A percentile compares a stretch with the other conserved stretches of the same genome.
Conservation (phyloP, 92 coral and sea anemone species). For the Bergia sp. region DNA sequence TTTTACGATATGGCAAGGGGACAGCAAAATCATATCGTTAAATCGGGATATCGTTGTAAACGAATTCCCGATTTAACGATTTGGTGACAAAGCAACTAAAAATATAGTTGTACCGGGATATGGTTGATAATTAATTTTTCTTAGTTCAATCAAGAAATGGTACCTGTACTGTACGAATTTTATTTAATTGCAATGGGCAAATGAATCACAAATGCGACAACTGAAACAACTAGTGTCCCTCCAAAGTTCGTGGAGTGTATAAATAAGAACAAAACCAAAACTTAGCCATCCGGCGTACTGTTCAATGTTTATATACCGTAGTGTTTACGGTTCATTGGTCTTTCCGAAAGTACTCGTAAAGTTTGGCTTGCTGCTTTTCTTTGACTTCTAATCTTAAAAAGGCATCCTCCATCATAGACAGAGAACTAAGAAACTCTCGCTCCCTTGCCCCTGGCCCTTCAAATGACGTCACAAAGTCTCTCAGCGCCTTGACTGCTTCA, state of each 20-base stretch:
- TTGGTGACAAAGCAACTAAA: slow-evolving; percentile 28
- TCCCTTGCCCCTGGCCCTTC: not conserved
- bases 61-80: slow-evolving; percentile 40
- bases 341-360: slow-evolving; percentile 40
- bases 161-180: slow-evolving; percentile 39
- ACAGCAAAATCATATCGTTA: slow-evolving; percentile 3
- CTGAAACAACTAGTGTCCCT: slow-evolving; percentile 38
- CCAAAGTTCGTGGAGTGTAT: slow-evolving; percentile 39
- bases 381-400: slow-evolving; percentile 31
- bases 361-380: slow-evolving; percentile 38
- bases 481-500: too few species aligned
- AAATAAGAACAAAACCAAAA: slow-evolving; percentile 22
- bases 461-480: too few species aligned
- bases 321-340: not conserved
- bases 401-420: slow-evolving; percentile 29
- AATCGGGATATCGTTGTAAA: slow-evolving; percentile 31
- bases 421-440: slow-evolving; percentile 11
- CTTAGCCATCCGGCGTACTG: slow-evolving; percentile 39
- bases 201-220: slow-evolving; percentile 41
- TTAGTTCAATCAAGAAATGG: slow-evolving; percentile 29
- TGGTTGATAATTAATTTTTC: slow-evolving; percentile 27
- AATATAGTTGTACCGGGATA: slow-evolving; percentile 12
- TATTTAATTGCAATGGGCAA: slow-evolving; percentile 28
- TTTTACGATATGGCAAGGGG: slow-evolving; percentile 46
- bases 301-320: slow-evolving; percentile 25